Evolutionary conservation across 2,113 vertebrate species (phyloP), one percentile per base, ranked within the genome.

Genomic region (Procavia capensis): DNA sequence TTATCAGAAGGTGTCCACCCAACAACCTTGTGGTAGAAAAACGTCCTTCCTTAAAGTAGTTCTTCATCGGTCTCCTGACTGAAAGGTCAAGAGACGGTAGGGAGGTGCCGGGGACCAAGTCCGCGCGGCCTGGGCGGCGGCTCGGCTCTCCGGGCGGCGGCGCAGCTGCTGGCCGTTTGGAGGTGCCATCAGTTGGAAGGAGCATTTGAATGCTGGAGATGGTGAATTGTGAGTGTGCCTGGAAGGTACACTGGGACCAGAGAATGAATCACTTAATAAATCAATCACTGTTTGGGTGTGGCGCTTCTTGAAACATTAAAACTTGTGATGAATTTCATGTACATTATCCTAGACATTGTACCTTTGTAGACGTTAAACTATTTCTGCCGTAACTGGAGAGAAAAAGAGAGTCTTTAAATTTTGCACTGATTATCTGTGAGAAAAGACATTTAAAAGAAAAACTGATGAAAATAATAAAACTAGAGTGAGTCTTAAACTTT

Each of bases 1-100:
- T 91, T 94, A 90, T 96, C 85, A 94, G 91, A 93, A 95, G 83
- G 84, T 94, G 72, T 91, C 39, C 80, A 80, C 80, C 90, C 47
- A 72, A 83, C 61, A 70, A 47, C 50, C 76, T 94, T 93, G 50
- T 94, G 87, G 22, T 95, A 94, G n/a, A 89, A 90, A 94, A 94
- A 91, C 6, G 4, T 72, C 59, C 31, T 10, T 93, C 91, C 20
- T 27, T 88, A 93, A 85, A 95, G 45, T 95, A 34, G 20, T 79
- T 63, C 43, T 93, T 96, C 36, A 39, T 75, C 88, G 74, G 64
- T 75, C 93, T 96, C 39, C 79, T 96, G 74, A 90, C 43, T 85
- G 74, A 82, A 93, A 57, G 87, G 27, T 85, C 39, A 78, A 68
- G 47, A 59, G 20, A 59, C 76, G 80, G 8, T 5, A 85, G 16